Conservation (phyloP, 2,888 invertebrate genomes). For the Nomada ferruginata region DNA sequence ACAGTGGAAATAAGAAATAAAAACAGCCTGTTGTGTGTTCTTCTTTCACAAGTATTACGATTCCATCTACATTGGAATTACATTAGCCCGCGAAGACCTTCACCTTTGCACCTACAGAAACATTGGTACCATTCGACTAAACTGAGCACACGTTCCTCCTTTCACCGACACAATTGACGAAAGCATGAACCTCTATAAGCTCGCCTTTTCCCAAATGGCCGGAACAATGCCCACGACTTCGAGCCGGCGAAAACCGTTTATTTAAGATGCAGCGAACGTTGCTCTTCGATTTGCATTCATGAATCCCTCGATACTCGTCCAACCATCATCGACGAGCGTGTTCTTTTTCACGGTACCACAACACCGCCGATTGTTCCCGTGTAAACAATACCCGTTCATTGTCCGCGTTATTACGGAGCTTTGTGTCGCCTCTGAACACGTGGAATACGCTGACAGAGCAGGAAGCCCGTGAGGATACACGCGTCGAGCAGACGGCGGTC, state of each 20-base stretch:
- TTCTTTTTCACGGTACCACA: slow-evolving; percentile 34
- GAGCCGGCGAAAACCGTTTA: neutral
- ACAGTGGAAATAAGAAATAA: too few relatives aligned
- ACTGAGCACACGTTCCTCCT: neutral
- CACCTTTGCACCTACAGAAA: too few relatives aligned
- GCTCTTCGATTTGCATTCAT: slow-evolving; percentile 9
- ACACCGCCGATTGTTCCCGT: slow-evolving; percentile 44
- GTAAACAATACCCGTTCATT: slow-evolving; percentile 46
- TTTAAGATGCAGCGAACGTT: slow-evolving; percentile 29
- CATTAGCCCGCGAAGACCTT: too few relatives aligned
- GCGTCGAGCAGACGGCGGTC: slow-evolving; percentile 44
- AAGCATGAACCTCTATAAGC: neutral
- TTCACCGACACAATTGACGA: neutral
- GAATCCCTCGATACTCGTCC: neutral
- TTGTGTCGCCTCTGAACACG: slow-evolving; percentile 16
- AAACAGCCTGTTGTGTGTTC: too few relatives aligned
- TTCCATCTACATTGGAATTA: too few relatives aligned
- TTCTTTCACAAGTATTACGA: too few relatives aligned
- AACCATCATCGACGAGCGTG: slow-evolving; percentile 38
- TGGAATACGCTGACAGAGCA: slow-evolving; percentile 17
- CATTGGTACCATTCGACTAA: neutral
- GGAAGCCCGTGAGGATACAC: slow-evolving; percentile 34
- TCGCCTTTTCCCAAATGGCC: neutral
- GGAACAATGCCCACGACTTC: neutral
- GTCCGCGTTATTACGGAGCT: slow-evolving; percentile 36